A percentile compares a stretch with the other conserved stretches of the same genome.
These are phyloP conservation scores for Drosophila infuscata DNA, from an alignment of 2,888 invertebrate species.

Conservation along the genomic window DNA sequence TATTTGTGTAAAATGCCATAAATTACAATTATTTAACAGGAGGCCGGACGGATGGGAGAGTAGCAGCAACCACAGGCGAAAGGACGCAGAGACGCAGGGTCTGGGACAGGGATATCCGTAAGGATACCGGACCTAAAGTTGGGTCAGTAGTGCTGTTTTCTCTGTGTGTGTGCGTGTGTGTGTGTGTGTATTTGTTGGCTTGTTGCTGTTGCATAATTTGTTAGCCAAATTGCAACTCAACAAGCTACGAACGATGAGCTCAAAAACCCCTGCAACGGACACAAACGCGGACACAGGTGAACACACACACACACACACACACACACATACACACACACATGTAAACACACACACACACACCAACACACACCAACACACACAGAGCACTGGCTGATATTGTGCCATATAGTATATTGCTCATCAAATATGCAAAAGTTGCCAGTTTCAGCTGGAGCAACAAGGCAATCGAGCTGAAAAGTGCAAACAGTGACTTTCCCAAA, in stretches of 20 bases:
- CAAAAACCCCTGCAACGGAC: conserved; percentile 33
- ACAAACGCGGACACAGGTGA: conserved; percentile 22
- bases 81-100: conserved; percentile 2
- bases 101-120: conserved; percentile 7
- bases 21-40: conserved; percentile 79
- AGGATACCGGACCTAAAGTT: conserved; percentile 43
- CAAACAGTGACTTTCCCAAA: conserved; percentile 30
- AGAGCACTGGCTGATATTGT: conserved; percentile 17
- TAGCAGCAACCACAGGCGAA: background rate
- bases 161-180: conserved; percentile 26
- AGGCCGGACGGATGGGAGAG: conserved; percentile 42
- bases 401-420: conserved; percentile 44
- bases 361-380: conserved; percentile 4
- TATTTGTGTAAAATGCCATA: conserved; percentile 80
- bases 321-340: conserved; percentile 22
- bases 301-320: conserved; percentile 19
- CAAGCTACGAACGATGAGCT: conserved; percentile 62
- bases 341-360: conserved; percentile 20
- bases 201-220: conserved; percentile 73
- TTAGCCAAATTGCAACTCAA: conserved; percentile 79
- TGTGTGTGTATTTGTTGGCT: conserved; percentile 35
- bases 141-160: conserved; percentile 63
- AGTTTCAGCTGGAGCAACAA: conserved; percentile 44
- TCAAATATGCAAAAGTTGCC: conserved; percentile 73
- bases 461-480: conserved; percentile 3